Conservation (phyloP, 2,113 vertebrate genomes). For the Rhineura floridana region DNA sequence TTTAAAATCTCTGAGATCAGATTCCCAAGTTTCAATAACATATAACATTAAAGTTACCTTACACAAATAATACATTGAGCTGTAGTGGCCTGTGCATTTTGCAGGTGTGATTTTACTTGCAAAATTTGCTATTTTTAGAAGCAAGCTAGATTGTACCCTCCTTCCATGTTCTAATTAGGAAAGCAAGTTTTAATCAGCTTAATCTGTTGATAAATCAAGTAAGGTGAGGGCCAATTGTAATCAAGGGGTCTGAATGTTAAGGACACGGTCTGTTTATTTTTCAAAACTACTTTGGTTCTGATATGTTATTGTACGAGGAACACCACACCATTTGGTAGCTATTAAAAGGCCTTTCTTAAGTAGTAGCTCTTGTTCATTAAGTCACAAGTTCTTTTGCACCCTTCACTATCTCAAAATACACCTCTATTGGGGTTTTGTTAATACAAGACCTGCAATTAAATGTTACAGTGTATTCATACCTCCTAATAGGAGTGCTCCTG, state of each 20-base stretch:
- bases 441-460: not conserved
- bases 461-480: not conserved
- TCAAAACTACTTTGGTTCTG: too few species aligned
- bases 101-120: not conserved
- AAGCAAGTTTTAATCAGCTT: not conserved
- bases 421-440: not conserved
- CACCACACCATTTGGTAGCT: not conserved
- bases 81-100: too few species aligned
- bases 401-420: not conserved
- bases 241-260: not conserved
- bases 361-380: not conserved
- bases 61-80: not conserved
- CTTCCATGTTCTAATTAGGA: not conserved
- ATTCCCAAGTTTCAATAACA: not conserved
- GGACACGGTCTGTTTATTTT: not conserved
- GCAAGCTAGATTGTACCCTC: not conserved
- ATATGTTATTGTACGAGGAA: not conserved
- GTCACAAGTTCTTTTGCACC: not conserved
- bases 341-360: not conserved
- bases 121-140: not conserved
- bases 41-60: not conserved
- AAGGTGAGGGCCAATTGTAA: not conserved
- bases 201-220: not conserved
- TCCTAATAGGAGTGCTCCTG: not conserved
- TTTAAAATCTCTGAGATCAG: not conserved